A percentile compares a stretch with the other conserved stretches of the same genome.
Evolutionary conservation across 2,113 vertebrate species (phyloP).

Genomic region (Cryptotis parvus): DNA sequence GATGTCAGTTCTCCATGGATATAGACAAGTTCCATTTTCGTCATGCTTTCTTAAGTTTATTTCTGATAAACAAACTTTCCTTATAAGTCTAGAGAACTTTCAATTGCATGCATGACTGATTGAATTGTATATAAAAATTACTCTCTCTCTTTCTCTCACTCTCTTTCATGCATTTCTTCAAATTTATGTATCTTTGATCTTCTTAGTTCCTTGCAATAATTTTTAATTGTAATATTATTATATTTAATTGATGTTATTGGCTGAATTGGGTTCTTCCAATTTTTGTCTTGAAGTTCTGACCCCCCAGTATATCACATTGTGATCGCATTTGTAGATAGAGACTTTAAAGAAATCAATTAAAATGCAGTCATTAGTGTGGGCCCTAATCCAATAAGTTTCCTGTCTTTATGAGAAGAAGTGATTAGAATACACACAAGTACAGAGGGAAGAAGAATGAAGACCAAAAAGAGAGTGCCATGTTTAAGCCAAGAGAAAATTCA

Average conservation of each 20-base stretch:
- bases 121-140: constrained; percentile 1
- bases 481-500: background rate
- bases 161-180: background rate
- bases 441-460: background rate
- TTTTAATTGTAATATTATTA: background rate
- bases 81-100: background rate
- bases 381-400: background rate
- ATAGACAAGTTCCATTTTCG: background rate
- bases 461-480: background rate
- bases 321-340: background rate
- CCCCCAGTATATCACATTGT: background rate
- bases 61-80: background rate
- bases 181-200: background rate
- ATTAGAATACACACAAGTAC: background rate
- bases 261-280: background rate
- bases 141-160: too few relatives aligned
- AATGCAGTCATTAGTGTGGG: background rate
- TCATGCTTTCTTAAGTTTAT: background rate
- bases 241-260: background rate
- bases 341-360: constrained; percentile 20
- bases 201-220: background rate
- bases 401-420: background rate
- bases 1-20: background rate
- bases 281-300: background rate
- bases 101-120: background rate